Evolutionary conservation across 2,888 invertebrate genomes (phyloP).

Genomic region (Tortricodes alternella): DNA sequence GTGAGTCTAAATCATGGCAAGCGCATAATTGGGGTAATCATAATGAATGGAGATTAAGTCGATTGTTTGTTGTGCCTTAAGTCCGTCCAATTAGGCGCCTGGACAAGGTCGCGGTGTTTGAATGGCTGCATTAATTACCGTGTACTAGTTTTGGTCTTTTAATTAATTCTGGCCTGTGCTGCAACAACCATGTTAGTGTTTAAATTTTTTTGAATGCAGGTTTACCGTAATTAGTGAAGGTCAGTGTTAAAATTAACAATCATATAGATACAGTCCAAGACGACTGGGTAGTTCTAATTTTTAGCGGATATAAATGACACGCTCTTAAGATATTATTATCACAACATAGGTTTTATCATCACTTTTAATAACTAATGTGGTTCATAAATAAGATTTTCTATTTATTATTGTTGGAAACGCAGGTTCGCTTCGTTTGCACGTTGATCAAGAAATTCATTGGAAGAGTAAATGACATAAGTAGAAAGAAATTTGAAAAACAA

Average conservation of each 20-base stretch:
- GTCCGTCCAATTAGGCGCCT: conserved; percentile 57
- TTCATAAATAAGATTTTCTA: too few relatives aligned
- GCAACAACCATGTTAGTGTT: conserved; percentile 33
- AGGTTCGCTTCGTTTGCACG: too few relatives aligned
- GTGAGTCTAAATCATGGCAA: conserved; percentile 68
- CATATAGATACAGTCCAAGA: too few relatives aligned
- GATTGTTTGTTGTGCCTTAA: conserved; percentile 51
- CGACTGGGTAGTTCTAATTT: too few relatives aligned
- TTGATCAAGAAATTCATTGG: too few relatives aligned
- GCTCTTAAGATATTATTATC: too few relatives aligned
- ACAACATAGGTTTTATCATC: too few relatives aligned
- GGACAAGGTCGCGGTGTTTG: conserved; percentile 60
- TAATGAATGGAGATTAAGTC: conserved; percentile 59
- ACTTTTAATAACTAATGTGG: too few relatives aligned
- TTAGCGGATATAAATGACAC: too few relatives aligned
- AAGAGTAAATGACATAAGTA: too few relatives aligned
- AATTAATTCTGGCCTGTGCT: conserved; percentile 48
- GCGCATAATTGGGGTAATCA: conserved; percentile 66
- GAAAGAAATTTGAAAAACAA: too few relatives aligned
- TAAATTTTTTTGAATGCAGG: conserved; percentile 29
- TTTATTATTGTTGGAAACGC: too few relatives aligned
- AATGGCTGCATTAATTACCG: conserved; percentile 53
- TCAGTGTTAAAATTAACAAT: neutral
- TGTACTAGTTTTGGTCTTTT: conserved; percentile 44
- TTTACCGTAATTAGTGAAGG: conserved; percentile 18